A percentile compares a stretch with the other conserved stretches of the same genome.
phyloP scores from a whole-genome alignment of 2,113 vertebrate species.

The Emberiza fucata region DNA sequence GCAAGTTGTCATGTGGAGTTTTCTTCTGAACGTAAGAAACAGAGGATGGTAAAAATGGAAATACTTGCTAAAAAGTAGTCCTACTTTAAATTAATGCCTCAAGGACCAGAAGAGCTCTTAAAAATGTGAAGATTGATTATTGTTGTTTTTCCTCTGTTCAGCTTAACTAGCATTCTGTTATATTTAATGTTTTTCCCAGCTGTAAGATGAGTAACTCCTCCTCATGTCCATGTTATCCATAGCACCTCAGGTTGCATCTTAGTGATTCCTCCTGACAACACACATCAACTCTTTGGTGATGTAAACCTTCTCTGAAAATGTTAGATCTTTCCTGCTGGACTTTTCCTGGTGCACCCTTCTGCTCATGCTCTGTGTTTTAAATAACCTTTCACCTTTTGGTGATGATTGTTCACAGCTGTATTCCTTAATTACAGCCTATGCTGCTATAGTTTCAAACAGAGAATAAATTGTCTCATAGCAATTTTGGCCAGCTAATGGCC shows the following conservation, averaged over 20 bases:
- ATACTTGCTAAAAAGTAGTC: not conserved
- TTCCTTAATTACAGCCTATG: not conserved
- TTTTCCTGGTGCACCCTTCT: not conserved
- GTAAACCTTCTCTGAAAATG: not conserved
- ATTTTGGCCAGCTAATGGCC: not conserved
- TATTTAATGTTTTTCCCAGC: not conserved
- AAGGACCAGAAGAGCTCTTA: not conserved
- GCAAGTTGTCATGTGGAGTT: not conserved
- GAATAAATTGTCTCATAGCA: not conserved
- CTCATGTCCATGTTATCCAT: fast-evolving
- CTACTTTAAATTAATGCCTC: not conserved
- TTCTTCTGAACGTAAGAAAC: not conserved
- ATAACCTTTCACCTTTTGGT: not conserved
- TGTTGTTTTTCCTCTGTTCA: not conserved
- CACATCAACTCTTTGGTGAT: not conserved
- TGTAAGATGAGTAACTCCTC: not conserved
- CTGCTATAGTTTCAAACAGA: not conserved
- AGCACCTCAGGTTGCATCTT: not conserved
- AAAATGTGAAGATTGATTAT: not conserved
- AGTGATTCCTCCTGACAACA: not conserved
- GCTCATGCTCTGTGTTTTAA: not conserved
- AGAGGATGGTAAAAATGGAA: not conserved
- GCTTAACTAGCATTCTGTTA: not conserved
- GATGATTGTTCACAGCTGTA: not conserved
- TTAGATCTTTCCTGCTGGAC: not conserved